phyloP scores from a whole-genome alignment of 1,140 invertebrate species.

The Drosophila teissieri region DNA sequence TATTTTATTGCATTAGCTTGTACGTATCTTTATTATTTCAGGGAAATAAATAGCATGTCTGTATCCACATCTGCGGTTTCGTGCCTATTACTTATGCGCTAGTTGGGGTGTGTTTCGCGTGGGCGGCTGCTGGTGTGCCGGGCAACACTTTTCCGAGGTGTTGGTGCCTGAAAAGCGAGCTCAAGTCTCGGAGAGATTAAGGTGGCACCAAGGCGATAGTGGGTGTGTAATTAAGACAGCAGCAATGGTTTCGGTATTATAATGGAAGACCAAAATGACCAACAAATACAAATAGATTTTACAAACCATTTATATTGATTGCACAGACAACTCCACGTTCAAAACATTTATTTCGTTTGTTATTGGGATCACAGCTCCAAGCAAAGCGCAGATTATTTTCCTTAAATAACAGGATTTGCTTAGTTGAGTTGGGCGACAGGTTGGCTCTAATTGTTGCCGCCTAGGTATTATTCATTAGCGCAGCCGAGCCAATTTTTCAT shows the following conservation, averaged over 20 bases:
- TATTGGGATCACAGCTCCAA: background rate
- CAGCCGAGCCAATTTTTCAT: slow-evolving; percentile 54
- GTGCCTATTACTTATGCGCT: slow-evolving; percentile 68
- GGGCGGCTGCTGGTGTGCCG: slow-evolving; percentile 6
- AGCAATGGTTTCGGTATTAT: background rate
- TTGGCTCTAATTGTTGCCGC: slow-evolving; percentile 25
- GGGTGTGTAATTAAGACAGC: slow-evolving; percentile 14
- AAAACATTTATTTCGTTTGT: slow-evolving; percentile 1
- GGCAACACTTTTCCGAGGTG: slow-evolving; percentile 28
- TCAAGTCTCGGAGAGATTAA: slow-evolving; percentile 1
- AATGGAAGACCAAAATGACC: background rate
- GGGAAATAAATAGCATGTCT: slow-evolving; percentile 56
- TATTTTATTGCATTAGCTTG: slow-evolving; percentile 38
- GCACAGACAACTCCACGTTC: too few relatives aligned
- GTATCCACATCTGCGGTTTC: slow-evolving; percentile 67
- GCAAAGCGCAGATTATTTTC: slow-evolving; percentile 28
- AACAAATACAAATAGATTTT: background rate
- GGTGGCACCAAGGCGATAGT: slow-evolving; percentile 1
- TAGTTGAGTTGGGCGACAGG: slow-evolving; percentile 38
- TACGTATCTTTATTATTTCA: slow-evolving; percentile 49
- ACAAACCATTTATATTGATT: too few relatives aligned
- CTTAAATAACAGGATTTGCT: slow-evolving; percentile 54
- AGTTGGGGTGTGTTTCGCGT: slow-evolving; percentile 41
- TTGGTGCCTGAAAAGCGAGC: slow-evolving; percentile 25
- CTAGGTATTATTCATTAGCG: slow-evolving; percentile 53